Evolutionary conservation across 1,140 invertebrate species (phyloP).

Genomic region (Zophobas atratus): DNA sequence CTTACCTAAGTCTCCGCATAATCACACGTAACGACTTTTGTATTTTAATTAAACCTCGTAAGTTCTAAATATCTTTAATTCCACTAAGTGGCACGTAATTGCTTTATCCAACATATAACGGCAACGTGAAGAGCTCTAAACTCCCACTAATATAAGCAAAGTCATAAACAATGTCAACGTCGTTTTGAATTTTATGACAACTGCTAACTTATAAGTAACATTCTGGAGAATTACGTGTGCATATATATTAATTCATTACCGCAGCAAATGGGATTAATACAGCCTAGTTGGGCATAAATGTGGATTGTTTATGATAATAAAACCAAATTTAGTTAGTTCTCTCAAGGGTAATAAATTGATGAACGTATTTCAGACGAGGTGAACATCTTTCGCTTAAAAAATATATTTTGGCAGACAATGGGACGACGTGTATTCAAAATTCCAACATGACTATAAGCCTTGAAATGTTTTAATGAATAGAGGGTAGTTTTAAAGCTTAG

Average conservation of each 20-base stretch:
- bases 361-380: no score
- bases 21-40: not conserved
- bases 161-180: slow-evolving; percentile 43
- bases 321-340: not conserved
- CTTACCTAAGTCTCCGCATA: not conserved
- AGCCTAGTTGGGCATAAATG: not conserved
- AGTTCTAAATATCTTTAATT: slow-evolving; percentile 17
- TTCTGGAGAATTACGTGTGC: slow-evolving; percentile 40
- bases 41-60: slow-evolving; percentile 7
- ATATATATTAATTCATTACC: slow-evolving; percentile 52
- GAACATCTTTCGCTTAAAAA: no score
- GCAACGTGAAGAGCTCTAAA: slow-evolving; percentile 16
- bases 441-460: no score
- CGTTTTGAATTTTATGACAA: slow-evolving; percentile 48
- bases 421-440: no score
- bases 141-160: slow-evolving; percentile 17
- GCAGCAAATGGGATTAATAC: slow-evolving; percentile 25
- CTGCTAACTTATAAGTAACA: slow-evolving; percentile 41
- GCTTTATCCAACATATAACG: not conserved
- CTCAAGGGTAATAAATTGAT: no score
- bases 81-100: slow-evolving; percentile 31
- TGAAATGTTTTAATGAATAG: no score
- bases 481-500: no score
- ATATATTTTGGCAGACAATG: no score
- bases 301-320: slow-evolving; percentile 14